Conservation (phyloP, 1,140 invertebrate species). For the Drosophila kohkoa region DNA sequence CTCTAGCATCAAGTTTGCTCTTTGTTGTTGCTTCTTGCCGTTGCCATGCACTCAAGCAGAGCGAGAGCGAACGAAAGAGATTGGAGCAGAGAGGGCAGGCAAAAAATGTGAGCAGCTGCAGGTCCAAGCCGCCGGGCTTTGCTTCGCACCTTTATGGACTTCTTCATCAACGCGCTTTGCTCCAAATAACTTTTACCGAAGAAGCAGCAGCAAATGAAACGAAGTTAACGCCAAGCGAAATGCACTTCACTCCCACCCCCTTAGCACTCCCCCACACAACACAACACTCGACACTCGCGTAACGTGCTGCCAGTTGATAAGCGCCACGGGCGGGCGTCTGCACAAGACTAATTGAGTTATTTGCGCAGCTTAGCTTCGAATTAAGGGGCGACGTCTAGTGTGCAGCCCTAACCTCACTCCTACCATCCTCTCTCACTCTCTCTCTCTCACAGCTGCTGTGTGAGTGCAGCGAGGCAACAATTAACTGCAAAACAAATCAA, state of each 20-base stretch:
- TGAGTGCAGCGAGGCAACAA: slow-evolving; percentile 35
- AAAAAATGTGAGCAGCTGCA: neutral
- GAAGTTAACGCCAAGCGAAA: slow-evolving; percentile 60
- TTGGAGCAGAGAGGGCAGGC: neutral
- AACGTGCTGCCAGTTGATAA: slow-evolving; percentile 15
- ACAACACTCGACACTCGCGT: no score
- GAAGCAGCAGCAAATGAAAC: slow-evolving; percentile 27
- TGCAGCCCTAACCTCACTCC: neutral
- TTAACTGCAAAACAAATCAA: slow-evolving; percentile 50
- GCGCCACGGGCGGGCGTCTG: neutral
- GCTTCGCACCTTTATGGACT: slow-evolving; percentile 69
- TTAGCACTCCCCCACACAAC: no score
- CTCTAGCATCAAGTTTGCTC: slow-evolving; percentile 31
- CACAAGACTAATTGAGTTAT: slow-evolving; percentile 72
- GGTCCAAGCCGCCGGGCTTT: slow-evolving; percentile 22
- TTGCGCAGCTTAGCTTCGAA: slow-evolving; percentile 63
- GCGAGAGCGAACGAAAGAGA: neutral
- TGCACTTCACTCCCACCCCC: neutral
- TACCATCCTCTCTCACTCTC: neutral
- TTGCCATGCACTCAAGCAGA: slow-evolving; percentile 14
- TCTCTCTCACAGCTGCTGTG: neutral
- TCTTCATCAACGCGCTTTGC: slow-evolving; percentile 72
- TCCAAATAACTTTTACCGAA: slow-evolving; percentile 37
- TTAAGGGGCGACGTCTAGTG: slow-evolving; percentile 9
- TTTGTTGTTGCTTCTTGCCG: slow-evolving; percentile 36